Conservation (phyloP, 2,797 vertebrate genomes). For the Diglossa cyanea region DNA sequence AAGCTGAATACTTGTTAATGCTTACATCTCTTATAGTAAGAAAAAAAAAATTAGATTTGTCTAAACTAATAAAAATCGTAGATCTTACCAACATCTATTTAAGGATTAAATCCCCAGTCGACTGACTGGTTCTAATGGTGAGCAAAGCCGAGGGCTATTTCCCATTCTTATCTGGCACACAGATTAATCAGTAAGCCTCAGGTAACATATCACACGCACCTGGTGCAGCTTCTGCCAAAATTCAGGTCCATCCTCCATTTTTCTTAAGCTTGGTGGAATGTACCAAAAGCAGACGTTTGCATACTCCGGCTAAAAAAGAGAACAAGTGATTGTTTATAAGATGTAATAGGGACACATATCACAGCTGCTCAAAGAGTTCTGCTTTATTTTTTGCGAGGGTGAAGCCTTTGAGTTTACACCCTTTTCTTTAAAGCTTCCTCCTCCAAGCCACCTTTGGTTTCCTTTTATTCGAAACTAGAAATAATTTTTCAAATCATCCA, state of each 20-base stretch:
- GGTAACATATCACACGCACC: slow-evolving; percentile 64
- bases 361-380: background rate
- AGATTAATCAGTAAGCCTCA: background rate
- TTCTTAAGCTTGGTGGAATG: slow-evolving; percentile 82
- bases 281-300: slow-evolving; percentile 88
- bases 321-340: background rate
- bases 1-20: background rate
- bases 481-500: background rate
- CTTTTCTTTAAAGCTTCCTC: background rate
- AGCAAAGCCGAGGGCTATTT: background rate
- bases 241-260: slow-evolving; percentile 76
- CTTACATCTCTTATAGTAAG: background rate
- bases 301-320: slow-evolving; percentile 80
- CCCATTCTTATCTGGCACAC: background rate
- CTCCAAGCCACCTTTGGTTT: background rate
- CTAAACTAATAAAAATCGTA: background rate
- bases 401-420: background rate
- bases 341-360: background rate
- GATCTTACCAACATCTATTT: background rate
- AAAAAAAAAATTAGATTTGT: background rate
- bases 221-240: slow-evolving; percentile 80
- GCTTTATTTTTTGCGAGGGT: rapidly evolving
- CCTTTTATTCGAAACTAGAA: background rate
- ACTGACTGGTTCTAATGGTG: background rate
- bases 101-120: background rate